A percentile compares a stretch with the other conserved stretches of the same genome.
Conservation (phyloP, 2,113 vertebrate genomes). For the Dipodomys ordii region DNA sequence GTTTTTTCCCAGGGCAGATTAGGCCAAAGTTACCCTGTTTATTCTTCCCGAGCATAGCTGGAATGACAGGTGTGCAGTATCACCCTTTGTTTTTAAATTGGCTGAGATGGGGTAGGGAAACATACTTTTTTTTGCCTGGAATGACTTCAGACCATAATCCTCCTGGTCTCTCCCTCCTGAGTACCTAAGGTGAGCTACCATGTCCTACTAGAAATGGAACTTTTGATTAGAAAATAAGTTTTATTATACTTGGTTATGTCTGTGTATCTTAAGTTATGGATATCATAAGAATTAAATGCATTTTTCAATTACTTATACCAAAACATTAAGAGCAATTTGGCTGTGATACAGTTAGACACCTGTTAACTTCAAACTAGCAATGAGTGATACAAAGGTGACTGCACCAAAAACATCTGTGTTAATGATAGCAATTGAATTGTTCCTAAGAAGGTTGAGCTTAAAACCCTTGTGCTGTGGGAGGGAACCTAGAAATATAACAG, state of each 20-base stretch:
- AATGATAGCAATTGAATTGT: not conserved
- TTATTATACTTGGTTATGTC: slow-evolving; percentile 25
- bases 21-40: too few relatives aligned
- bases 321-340: slow-evolving; percentile 28
- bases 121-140: too few relatives aligned
- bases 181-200: too few relatives aligned
- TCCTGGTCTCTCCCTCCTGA: too few relatives aligned
- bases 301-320: slow-evolving; percentile 55
- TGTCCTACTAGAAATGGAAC: too few relatives aligned
- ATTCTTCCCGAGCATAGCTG: too few relatives aligned
- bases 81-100: too few relatives aligned
- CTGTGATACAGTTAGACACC: not conserved
- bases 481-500: slow-evolving; percentile 15
- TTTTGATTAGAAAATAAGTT: slow-evolving; percentile 43
- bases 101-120: too few relatives aligned
- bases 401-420: not conserved
- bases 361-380: slow-evolving; percentile 43
- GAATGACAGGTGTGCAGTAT: too few relatives aligned
- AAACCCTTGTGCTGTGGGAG: slow-evolving; percentile 18
- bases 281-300: slow-evolving; percentile 26
- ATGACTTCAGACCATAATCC: too few relatives aligned
- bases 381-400: not conserved
- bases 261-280: not conserved
- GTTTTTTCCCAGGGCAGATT: too few relatives aligned
- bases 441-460: not conserved